A percentile compares a stretch with the other conserved stretches of the same genome.
These are phyloP conservation scores for Tychaedon coryphoeus DNA, from an alignment of 2,113 vertebrate species.

Conservation along the genomic window DNA sequence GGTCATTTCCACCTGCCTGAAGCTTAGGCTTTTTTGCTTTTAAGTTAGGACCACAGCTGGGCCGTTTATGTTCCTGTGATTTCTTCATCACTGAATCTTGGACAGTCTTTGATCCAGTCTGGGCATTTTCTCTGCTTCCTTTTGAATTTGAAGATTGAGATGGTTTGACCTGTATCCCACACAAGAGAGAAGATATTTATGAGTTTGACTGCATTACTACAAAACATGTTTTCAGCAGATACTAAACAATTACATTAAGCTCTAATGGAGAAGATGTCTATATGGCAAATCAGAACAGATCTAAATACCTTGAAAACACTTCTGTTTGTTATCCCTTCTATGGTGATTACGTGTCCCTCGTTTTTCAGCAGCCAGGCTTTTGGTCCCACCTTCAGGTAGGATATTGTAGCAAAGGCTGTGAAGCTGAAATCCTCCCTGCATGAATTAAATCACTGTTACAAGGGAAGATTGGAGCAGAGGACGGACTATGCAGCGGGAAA, in stretches of 20 bases:
- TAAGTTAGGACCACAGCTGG: conserved; percentile 51
- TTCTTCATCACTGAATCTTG: conserved; percentile 58
- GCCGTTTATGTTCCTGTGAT: conserved; percentile 58
- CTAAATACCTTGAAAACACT: conserved; percentile 53
- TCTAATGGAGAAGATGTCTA: not conserved
- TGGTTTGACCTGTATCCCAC: conserved; percentile 43
- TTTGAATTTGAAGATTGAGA: not conserved
- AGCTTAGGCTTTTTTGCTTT: conserved; percentile 66
- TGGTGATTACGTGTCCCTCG: conserved; percentile 71
- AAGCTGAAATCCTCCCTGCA: conserved; percentile 96
- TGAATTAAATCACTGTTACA: not conserved
- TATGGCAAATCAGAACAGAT: not conserved
- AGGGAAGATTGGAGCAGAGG: not conserved
- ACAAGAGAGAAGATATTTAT: not conserved
- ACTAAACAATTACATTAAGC: not conserved
- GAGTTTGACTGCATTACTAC: not conserved
- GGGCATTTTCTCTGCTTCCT: not conserved
- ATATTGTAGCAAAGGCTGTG: conserved; percentile 92
- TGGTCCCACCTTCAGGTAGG: conserved; percentile 87
- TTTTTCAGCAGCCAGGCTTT: conserved; percentile 85
- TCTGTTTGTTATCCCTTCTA: conserved; percentile 71
- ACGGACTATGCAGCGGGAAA: not conserved
- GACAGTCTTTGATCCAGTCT: not conserved
- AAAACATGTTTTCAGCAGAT: not conserved
- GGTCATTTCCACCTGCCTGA: conserved; percentile 32